Percentiles rank a stretch among this genome's conserved stretches.
phyloP scores from a whole-genome alignment of 1,140 invertebrate genomes.

The Phenacoccus solenopsis region DNA sequence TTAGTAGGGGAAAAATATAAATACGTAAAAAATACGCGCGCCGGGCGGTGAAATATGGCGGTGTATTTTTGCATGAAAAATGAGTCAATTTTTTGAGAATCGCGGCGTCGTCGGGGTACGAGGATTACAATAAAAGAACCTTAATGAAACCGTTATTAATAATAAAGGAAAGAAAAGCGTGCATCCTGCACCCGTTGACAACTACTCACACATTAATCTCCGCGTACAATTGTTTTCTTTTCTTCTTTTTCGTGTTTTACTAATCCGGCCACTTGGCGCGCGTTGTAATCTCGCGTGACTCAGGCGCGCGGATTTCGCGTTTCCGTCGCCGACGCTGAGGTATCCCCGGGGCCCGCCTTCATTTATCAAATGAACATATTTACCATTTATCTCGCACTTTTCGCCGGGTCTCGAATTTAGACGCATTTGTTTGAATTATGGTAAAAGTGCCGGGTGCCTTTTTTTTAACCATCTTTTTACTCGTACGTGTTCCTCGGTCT shows the following conservation, averaged over 20 bases:
- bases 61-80: neutral
- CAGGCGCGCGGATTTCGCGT: neutral
- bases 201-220: neutral
- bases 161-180: neutral
- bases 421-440: neutral
- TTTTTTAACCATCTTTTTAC: neutral
- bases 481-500: neutral
- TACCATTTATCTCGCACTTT: neutral
- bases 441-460: neutral
- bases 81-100: neutral
- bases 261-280: neutral
- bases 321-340: neutral
- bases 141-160: slow-evolving; percentile 3
- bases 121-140: neutral
- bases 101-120: neutral
- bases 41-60: too few relatives aligned
- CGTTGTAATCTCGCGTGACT: neutral
- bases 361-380: neutral
- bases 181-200: neutral
- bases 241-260: slow-evolving; percentile 2
- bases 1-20: neutral
- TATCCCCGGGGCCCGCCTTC: neutral
- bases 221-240: neutral
- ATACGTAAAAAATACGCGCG: too few relatives aligned
- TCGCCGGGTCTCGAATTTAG: neutral